These are phyloP conservation scores for Thryonomys swinderianus DNA, from an alignment of 2,113 vertebrate genomes.

Conservation along the genomic window DNA sequence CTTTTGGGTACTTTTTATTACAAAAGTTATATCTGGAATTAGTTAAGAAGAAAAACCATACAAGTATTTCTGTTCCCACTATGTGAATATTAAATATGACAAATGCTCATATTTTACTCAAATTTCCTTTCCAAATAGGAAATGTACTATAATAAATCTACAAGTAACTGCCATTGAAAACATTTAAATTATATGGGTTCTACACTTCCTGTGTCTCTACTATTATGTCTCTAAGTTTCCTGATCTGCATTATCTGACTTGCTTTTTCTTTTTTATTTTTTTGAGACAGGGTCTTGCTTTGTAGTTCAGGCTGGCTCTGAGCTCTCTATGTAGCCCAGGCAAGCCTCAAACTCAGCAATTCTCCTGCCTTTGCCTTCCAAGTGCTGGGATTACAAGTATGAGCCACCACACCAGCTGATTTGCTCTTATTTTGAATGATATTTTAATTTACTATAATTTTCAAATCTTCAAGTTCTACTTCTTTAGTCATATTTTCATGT, in stretches of 20 bases:
- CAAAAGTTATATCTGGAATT: conserved; percentile 23
- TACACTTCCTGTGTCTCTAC: background rate
- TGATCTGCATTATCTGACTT: conserved; percentile 15
- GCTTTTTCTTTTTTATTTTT: too few species aligned
- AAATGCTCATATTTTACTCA: conserved; percentile 38
- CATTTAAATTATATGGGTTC: conserved; percentile 1
- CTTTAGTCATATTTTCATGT: background rate
- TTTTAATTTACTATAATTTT: conserved; percentile 39
- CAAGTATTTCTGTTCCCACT: background rate
- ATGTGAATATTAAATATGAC: conserved; percentile 9
- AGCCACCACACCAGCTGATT: too few species aligned
- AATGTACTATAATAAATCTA: conserved; percentile 5
- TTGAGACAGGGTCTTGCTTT: too few species aligned
- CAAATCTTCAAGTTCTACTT: background rate
- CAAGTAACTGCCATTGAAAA: conserved; percentile 13
- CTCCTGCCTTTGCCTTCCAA: too few species aligned
- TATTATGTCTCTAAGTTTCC: background rate
- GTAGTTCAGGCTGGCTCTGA: too few species aligned
- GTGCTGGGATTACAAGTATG: too few species aligned
- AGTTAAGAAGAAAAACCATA: background rate
- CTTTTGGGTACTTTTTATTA: background rate
- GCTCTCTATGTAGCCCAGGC: too few species aligned
- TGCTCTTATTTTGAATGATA: background rate
- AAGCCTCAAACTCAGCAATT: too few species aligned
- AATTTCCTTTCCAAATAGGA: conserved; percentile 23